Conservation (phyloP, 2,888 invertebrate species). For the Seira musarum region DNA sequence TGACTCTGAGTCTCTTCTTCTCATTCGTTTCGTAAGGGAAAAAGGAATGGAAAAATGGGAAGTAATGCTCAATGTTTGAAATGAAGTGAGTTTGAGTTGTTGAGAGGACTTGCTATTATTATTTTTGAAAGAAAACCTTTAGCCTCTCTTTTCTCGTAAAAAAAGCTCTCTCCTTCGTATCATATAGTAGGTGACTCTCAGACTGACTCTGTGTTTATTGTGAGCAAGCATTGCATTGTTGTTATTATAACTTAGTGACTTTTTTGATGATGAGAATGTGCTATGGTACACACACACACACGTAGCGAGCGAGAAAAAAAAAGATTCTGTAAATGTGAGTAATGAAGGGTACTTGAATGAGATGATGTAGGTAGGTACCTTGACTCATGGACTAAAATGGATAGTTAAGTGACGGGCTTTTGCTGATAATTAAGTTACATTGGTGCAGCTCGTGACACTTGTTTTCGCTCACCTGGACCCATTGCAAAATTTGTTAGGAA, state of each 20-base stretch:
- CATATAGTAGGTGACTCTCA: constrained; percentile 13
- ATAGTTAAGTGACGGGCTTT: background rate
- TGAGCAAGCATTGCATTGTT: constrained; percentile 56
- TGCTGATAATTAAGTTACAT: too few species aligned
- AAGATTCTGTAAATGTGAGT: constrained; percentile 9
- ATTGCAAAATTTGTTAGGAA: background rate
- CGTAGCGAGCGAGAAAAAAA: background rate
- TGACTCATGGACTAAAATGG: constrained; percentile 16
- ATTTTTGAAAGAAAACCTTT: constrained; percentile 53
- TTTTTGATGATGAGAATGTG: constrained; percentile 31
- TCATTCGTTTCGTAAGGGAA: background rate
- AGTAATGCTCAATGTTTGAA: constrained; percentile 61
- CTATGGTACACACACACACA: constrained; percentile 9
- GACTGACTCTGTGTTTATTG: constrained; percentile 45
- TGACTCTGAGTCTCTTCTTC: constrained; percentile 1
- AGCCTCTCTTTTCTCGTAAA: constrained; percentile 46
- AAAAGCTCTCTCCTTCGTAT: constrained; percentile 25
- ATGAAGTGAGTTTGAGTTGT: constrained; percentile 57
- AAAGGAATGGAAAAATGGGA: constrained; percentile 55
- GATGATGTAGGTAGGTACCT: constrained; percentile 9
- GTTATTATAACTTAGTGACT: constrained; percentile 45
- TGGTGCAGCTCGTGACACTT: constrained; percentile 19
- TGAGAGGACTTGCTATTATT: constrained; percentile 39
- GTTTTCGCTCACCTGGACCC: constrained; percentile 16
- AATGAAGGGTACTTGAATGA: constrained; percentile 14